Conservation (phyloP, 2,113 vertebrate genomes). For the Petaurus breviceps region DNA sequence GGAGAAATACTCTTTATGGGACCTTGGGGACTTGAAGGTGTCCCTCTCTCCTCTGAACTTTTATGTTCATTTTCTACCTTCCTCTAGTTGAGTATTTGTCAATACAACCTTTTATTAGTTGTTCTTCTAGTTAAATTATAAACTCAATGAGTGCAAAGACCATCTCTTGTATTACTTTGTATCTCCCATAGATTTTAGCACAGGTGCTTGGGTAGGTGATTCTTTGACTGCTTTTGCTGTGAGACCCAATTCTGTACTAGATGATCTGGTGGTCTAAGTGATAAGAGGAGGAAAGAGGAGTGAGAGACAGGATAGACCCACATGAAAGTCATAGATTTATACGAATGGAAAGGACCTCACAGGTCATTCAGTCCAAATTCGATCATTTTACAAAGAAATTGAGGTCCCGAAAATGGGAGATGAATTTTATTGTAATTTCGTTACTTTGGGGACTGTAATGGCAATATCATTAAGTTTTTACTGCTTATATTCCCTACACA, state of each 20-base stretch:
- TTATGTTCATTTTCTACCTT: not conserved
- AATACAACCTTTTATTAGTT: not conserved
- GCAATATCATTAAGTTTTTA: not conserved
- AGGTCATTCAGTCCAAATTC: not conserved
- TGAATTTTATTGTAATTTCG: not conserved
- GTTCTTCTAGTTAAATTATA: not conserved
- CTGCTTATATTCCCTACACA: not conserved
- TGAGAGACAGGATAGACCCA: not conserved
- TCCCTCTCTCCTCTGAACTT: slow-evolving; percentile 21
- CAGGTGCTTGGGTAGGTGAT: too few relatives aligned
- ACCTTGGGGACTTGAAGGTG: not conserved
- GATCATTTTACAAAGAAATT: not conserved
- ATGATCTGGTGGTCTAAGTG: not conserved
- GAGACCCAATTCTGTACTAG: not conserved
- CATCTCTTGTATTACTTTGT: not conserved
- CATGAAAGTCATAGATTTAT: not conserved
- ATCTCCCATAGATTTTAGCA: not conserved
- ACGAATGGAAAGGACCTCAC: not conserved
- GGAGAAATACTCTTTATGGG: not conserved
- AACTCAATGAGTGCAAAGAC: not conserved
- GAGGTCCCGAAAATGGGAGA: not conserved
- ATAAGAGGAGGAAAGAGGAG: not conserved
- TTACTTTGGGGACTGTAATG: not conserved
- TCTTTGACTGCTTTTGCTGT: not conserved
- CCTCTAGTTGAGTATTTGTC: not conserved